These are phyloP conservation scores for Scelioninae gen. 2 DNA, from an alignment of 2,888 invertebrate species.

Conservation along the genomic window DNA sequence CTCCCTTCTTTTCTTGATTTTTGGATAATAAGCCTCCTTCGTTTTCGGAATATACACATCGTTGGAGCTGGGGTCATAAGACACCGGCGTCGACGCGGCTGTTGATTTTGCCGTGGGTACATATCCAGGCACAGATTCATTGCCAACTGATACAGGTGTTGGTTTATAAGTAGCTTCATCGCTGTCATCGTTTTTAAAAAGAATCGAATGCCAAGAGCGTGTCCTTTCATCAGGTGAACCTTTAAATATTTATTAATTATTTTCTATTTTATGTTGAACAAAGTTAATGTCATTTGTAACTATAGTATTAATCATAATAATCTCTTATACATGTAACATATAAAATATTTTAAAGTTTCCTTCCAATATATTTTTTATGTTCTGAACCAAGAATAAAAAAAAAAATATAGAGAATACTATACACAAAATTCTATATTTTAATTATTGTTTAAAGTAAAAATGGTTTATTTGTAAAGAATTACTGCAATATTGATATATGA, in stretches of 20 bases:
- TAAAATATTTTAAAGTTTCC: no score
- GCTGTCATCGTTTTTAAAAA: conserved; percentile 63
- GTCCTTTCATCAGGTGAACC: conserved; percentile 68
- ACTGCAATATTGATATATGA: background rate
- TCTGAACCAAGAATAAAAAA: no score
- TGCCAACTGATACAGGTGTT: conserved; percentile 66
- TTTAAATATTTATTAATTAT: no score
- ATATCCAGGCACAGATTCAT: conserved; percentile 64
- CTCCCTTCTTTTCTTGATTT: conserved; percentile 71
- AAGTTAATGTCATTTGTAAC: no score
- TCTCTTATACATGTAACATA: no score
- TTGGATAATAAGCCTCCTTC: conserved; percentile 71
- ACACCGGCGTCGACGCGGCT: conserved; percentile 63
- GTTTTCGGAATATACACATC: conserved; percentile 66
- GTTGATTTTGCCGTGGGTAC: conserved; percentile 70
- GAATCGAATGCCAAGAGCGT: conserved; percentile 67
- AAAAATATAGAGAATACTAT: no score
- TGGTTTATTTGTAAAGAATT: no score
- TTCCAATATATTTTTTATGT: no score
- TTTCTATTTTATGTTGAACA: no score
- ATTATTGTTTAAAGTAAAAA: no score
- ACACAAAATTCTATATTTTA: no score
- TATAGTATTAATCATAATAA: no score
- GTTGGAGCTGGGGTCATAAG: conserved; percentile 67
- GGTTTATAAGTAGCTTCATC: conserved; percentile 69